Base-by-base conservation (phyloP, 1,140 invertebrate genomes). In the Drosophila sechellia region DNA sequence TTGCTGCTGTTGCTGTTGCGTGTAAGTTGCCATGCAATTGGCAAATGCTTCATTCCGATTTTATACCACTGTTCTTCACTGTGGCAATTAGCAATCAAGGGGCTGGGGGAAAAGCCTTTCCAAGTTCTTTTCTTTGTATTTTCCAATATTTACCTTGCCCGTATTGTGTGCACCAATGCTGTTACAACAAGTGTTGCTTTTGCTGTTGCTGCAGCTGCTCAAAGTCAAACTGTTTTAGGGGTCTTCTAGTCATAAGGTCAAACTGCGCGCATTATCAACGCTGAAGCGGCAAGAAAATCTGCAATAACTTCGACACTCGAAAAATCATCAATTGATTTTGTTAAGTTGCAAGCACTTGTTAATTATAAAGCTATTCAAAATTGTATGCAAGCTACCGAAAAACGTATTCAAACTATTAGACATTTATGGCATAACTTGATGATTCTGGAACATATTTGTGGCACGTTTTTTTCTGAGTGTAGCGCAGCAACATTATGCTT, bases 1-100 rank as follows among this genome's bases (percentile, higher is more conserved):
- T 4, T 53, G 57, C 12, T 43, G 69, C 6, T 56, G 45, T 15
- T 74, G 43, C 22, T 64, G 58, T 79, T 84, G 80, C 80, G 75
- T 76, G 79, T 70, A 69, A 63, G 78, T 64, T 73, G 73, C 58
- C 79, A 81, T 81, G 79, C 73, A 63, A 77, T 80, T 75, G 77
- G 50, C 46, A 50, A 50, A 17, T 68, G 31, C n/a, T 37, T 35
- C 68, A 43, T 22, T 39, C 56, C 54, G 37, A 45, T 55, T 42
- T 45, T 11, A 58, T 34, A 15, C 40, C 37, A 27, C 40, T 43
- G 55, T 52, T 66, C 39, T 69, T 4, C 34, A 8, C 34, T n/a
- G 27, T 0, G n/a, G 60, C 60, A 66, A 66, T 66, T 64, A 64
- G 54, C 25, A 5, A 12, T 5, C 20, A 39, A 13, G 37, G 37